Conservation (phyloP, 2,888 invertebrate species). For the Napeogenes inachia region DNA sequence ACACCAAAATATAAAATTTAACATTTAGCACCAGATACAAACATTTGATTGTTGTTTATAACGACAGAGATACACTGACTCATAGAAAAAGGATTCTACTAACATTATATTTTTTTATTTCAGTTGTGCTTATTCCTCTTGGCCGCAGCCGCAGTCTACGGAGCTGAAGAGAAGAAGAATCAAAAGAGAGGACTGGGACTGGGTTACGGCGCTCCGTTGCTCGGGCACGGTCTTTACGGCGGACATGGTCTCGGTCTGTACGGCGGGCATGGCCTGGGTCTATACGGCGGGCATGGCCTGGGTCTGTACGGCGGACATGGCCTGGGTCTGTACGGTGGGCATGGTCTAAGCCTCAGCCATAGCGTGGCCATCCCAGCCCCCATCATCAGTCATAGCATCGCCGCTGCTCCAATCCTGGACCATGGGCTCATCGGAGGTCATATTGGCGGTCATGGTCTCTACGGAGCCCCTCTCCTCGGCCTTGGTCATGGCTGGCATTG, state of each 20-base stretch:
- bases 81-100: no score
- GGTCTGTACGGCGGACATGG: conserved; percentile 37
- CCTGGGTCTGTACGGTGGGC: conserved; percentile 38
- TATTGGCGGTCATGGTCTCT: conserved; percentile 17
- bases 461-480: conserved; percentile 34
- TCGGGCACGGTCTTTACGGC: conserved; percentile 37
- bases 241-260: conserved; percentile 39
- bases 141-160: conserved; percentile 50
- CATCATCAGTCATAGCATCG: conserved; percentile 37
- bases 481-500: conserved; percentile 61
- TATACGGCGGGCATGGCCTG: conserved; percentile 40
- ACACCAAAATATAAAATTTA: no score
- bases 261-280: conserved; percentile 36
- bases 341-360: conserved; percentile 38
- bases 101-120: conserved; percentile 10
- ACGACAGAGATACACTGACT: no score
- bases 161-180: conserved; percentile 66
- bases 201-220: conserved; percentile 47
- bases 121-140: conserved; percentile 60
- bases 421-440: conserved; percentile 43
- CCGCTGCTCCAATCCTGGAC: conserved; percentile 37
- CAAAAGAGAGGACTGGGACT: conserved; percentile 71
- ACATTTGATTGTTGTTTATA: no score
- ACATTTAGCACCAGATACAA: no score
- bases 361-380: conserved; percentile 37